A percentile compares a stretch with the other conserved stretches of the same genome.
Evolutionary conservation across 2,797 vertebrate genomes (phyloP).

Genomic region (Knipowitschia caucasica): DNA sequence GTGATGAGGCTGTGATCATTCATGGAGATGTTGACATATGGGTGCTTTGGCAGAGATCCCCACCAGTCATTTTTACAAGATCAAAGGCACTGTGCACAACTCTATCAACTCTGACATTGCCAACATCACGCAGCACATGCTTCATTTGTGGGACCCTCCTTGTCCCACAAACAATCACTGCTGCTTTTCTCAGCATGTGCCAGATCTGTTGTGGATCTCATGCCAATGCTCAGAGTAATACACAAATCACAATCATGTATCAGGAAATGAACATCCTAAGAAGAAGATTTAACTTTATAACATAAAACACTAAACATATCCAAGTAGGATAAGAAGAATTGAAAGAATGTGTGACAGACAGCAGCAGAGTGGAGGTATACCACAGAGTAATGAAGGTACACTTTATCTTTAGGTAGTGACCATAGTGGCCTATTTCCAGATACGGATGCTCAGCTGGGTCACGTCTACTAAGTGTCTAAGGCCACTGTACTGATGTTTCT

Average conservation of each 20-base stretch:
- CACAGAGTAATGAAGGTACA: no score
- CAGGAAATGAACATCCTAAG: conserved; percentile 14
- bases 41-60: conserved; percentile 10
- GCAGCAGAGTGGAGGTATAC: no score
- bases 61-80: conserved; percentile 29
- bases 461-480: no score
- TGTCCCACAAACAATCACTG: conserved; percentile 21
- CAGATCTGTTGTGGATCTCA: conserved; percentile 30
- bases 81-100: conserved; percentile 51
- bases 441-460: no score
- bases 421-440: no score
- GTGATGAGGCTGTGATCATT: conserved; percentile 16
- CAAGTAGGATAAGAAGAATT: no score
- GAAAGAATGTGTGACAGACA: no score
- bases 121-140: conserved; percentile 30
- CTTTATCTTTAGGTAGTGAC: no score
- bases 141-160: conserved; percentile 18
- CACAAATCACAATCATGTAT: conserved; percentile 30
- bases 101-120: conserved; percentile 55
- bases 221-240: conserved; percentile 2
- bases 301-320: no score
- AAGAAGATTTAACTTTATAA: no score
- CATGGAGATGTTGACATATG: neutral
- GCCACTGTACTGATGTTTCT: no score
- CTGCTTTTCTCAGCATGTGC: conserved; percentile 6